Evolutionary conservation across 2,113 vertebrate species (phyloP).

Genomic region (Cyprinodon tularosa): DNA sequence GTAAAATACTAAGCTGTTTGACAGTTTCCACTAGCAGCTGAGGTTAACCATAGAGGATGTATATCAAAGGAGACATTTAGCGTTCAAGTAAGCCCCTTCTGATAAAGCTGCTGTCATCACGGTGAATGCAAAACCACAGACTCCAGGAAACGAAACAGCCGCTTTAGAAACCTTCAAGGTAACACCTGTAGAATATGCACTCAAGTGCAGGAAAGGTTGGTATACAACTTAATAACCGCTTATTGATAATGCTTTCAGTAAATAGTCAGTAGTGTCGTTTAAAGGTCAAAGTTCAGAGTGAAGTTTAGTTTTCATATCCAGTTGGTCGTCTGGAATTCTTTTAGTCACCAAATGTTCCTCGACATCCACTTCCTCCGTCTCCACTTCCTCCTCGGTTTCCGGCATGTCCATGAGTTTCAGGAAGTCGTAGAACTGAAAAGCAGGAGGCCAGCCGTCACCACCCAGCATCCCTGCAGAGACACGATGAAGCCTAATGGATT

Average conservation of each 20-base stretch:
- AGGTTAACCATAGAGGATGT: not conserved
- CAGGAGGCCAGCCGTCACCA: constrained; percentile 84
- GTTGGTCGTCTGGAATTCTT: not conserved
- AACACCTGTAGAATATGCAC: not conserved
- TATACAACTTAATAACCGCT: too few relatives aligned
- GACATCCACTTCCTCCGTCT: not conserved
- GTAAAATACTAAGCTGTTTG: not conserved
- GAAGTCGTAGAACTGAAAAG: constrained; percentile 86
- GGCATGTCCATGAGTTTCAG: constrained; percentile 86
- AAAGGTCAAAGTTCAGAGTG: constrained; percentile 72
- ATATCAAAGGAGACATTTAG: not conserved
- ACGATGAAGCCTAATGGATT: not conserved
- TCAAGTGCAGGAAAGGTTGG: too few relatives aligned
- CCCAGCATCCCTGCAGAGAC: constrained; percentile 80
- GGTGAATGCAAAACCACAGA: not conserved
- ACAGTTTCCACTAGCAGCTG: not conserved
- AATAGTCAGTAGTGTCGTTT: not conserved
- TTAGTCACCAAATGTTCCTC: not conserved
- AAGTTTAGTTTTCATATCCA: not conserved
- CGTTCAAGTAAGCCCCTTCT: not conserved
- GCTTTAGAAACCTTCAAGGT: not conserved
- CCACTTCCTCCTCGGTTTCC: constrained; percentile 35
- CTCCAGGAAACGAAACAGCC: not conserved
- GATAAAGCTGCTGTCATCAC: not conserved
- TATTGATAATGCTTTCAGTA: too few relatives aligned